Evolutionary conservation across 2,113 vertebrate species (phyloP), one percentile per base, ranked within the genome.

Genomic region (Bujurquina vittata): DNA sequence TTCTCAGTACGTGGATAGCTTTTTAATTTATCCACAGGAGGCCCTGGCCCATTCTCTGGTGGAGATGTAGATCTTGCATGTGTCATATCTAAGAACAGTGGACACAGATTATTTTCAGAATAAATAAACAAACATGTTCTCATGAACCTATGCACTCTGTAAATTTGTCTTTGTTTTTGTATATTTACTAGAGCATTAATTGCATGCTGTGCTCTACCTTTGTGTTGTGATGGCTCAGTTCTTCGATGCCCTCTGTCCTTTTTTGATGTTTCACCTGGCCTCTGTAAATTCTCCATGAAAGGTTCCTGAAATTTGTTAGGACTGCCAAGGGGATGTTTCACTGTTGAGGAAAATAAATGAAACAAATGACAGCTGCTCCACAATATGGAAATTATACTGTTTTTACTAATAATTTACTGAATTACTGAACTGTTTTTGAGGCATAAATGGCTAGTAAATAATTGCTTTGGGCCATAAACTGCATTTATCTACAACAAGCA

Each of bases 211-310:
- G n/a, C 57, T 57, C 23, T 95, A 98, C 98, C 97, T 97, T 94
- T 96, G 52, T 95, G 95, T 84, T 93, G 96, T 14, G 94, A 91
- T 52, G 89, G 58, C 2, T 97, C 98, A 10, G 75, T 74, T 93
- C 91, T 97, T 78, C 94, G 96, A 84, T 95, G 96, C 40, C 91
- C 95, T 91, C 96, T 94, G n/a, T 97, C 97, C 89, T 96, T 98
- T 62, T 96, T 96, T 31, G 95, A 96, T 77, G 96, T 94, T 79
- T 97, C 97, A 63, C 93, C 91, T 58, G 95, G 94, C 89, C 90
- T 86, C 72, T 93, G 94, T 17, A 89, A 52, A 84, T 77, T 92
- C 49, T 96, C 94, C 85, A 88, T 93, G 69, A 90, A 90, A 76
- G 92, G 90, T 56, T 95, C 94, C 57, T 93, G 91, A 61, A 91